These are phyloP conservation scores for Columba guinea DNA, from an alignment of 2,797 vertebrate genomes.

Conservation along the genomic window DNA sequence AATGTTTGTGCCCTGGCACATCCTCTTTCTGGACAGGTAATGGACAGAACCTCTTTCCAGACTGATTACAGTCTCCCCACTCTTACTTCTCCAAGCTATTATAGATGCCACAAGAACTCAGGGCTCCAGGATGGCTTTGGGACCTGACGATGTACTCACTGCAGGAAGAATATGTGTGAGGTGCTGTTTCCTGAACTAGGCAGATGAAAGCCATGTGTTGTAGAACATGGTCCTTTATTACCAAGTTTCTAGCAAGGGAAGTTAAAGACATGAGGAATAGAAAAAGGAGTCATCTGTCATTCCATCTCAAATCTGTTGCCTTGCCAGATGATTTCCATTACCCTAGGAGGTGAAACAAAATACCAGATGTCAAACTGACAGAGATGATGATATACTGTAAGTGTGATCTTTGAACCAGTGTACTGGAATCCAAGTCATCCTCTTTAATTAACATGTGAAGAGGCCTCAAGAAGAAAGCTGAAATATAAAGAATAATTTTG, in stretches of 20 bases:
- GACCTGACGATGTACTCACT: neutral
- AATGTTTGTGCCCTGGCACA: neutral
- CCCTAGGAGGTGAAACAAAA: slow-evolving; percentile 25
- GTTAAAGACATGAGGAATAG: neutral
- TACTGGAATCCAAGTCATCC: neutral
- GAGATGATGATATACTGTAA: slow-evolving; percentile 8
- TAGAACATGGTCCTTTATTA: neutral
- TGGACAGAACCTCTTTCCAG: neutral
- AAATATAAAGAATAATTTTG: neutral
- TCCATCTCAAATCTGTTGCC: neutral
- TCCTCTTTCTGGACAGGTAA: neutral
- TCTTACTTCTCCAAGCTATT: neutral
- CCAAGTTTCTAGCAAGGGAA: neutral
- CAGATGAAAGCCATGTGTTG: neutral
- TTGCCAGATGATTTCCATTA: neutral
- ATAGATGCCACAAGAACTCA: neutral
- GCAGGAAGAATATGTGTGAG: neutral
- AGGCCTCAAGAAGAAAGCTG: neutral
- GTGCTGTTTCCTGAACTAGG: neutral
- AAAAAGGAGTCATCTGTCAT: neutral
- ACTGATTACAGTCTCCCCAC: neutral
- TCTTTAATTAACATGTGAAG: neutral
- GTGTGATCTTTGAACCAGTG: neutral
- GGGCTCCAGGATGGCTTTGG: neutral
- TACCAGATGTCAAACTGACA: slow-evolving; percentile 21